phyloP scores from a whole-genome alignment of 2,797 vertebrate genomes.

The Crotalus adamanteus region DNA sequence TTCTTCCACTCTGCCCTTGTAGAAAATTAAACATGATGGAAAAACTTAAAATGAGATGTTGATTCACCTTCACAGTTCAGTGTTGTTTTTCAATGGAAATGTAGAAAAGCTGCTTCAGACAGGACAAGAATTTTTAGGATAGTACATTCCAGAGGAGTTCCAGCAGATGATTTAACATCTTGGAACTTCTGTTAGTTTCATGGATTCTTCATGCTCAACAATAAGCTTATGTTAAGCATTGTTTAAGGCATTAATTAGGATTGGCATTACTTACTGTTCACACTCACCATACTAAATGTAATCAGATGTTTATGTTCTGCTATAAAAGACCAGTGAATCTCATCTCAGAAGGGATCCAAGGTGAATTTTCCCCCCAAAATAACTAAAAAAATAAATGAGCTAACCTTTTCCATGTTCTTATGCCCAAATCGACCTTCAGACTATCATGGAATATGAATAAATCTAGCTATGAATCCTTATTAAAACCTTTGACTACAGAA shows the following conservation, averaged over 20 bases:
- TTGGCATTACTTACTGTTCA: not conserved
- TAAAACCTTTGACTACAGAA: not conserved
- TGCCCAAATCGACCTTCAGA: not conserved
- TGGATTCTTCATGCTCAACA: not conserved
- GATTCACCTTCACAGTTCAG: not conserved
- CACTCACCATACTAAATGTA: not conserved
- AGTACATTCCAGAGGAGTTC: not conserved
- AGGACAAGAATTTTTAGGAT: not conserved
- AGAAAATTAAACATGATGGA: fast-evolving
- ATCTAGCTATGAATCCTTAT: not conserved
- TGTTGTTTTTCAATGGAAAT: not conserved
- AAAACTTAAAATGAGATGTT: not conserved
- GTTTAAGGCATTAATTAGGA: not conserved
- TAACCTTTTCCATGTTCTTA: not conserved
- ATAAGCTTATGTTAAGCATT: not conserved
- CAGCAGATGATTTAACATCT: not conserved
- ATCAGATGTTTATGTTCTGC: not conserved
- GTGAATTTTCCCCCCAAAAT: not conserved
- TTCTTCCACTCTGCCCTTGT: fast-evolving
- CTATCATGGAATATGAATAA: not conserved
- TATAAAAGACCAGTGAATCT: not conserved
- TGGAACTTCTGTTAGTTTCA: not conserved
- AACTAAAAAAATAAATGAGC: not conserved
- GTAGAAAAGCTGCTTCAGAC: not conserved
- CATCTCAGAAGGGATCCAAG: not conserved